Conservation (phyloP, 2,888 invertebrate species). For the Trachelus tabidus region DNA sequence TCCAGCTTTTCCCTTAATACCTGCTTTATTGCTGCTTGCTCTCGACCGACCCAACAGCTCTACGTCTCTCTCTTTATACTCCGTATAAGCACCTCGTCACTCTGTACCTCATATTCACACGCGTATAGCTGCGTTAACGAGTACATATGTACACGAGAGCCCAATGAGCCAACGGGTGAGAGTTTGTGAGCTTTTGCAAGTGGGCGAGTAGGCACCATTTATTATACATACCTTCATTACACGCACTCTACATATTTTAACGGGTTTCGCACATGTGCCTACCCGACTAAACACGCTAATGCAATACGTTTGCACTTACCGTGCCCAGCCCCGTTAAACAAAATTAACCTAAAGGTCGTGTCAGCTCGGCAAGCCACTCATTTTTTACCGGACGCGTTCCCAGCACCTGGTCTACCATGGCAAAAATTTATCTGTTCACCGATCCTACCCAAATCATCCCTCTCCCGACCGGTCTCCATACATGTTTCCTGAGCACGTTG, state of each 20-base stretch:
- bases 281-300: slow-evolving; percentile 27
- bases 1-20: slow-evolving; percentile 12
- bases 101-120: background rate
- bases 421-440: background rate
- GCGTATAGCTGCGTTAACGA: background rate
- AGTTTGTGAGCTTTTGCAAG: background rate
- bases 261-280: slow-evolving; percentile 38
- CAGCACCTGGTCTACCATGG: background rate
- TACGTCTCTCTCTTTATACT: background rate
- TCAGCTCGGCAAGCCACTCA: background rate
- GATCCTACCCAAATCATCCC: background rate
- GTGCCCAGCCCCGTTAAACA: background rate
- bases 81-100: background rate
- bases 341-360: background rate
- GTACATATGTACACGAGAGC: background rate
- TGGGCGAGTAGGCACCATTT: slow-evolving; percentile 41
- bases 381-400: background rate
- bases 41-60: background rate
- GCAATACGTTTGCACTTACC: slow-evolving; percentile 16
- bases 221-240: slow-evolving; percentile 62
- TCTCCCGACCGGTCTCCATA: background rate
- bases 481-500: background rate
- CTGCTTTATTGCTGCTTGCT: slow-evolving; percentile 16
- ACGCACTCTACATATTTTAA: slow-evolving; percentile 54
- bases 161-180: background rate